Conservation (phyloP, 2,888 invertebrate species). For the Mesorhabditis belari region DNA sequence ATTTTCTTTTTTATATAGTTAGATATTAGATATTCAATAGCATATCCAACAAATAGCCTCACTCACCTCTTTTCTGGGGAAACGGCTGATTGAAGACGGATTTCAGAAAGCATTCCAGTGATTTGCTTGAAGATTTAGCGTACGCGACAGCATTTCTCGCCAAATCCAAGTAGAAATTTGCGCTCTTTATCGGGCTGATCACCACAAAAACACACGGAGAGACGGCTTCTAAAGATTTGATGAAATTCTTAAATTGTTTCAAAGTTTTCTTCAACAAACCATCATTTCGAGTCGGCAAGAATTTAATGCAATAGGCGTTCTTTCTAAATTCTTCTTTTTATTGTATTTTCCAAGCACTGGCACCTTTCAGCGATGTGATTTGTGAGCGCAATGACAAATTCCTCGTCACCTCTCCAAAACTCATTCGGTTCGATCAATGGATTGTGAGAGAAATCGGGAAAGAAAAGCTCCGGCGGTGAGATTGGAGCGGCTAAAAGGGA, state of each 20-base stretch:
- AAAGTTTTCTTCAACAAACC: no score
- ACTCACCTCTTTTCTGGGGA: no score
- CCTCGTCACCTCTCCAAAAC: neutral
- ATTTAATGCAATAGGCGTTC: neutral
- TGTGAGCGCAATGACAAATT: neutral
- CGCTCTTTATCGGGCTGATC: neutral
- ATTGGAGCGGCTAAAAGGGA: neutral
- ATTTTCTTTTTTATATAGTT: no score
- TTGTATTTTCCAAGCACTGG: neutral
- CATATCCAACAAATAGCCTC: no score
- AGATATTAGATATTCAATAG: neutral
- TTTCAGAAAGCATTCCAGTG: neutral
- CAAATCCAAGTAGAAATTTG: neutral
- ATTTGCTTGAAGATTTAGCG: neutral
- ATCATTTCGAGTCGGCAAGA: neutral
- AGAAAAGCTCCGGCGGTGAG: neutral
- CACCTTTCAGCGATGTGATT: neutral
- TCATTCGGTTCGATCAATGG: neutral
- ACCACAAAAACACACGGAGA: neutral
- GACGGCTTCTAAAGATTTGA: neutral
- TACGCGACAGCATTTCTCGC: neutral
- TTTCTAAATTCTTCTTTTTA: neutral
- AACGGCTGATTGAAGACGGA: neutral
- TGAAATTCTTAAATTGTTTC: neutral
- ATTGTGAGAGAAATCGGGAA: neutral